Conservation (phyloP, 2,113 vertebrate genomes). For the Pelecanoides urinatrix region DNA sequence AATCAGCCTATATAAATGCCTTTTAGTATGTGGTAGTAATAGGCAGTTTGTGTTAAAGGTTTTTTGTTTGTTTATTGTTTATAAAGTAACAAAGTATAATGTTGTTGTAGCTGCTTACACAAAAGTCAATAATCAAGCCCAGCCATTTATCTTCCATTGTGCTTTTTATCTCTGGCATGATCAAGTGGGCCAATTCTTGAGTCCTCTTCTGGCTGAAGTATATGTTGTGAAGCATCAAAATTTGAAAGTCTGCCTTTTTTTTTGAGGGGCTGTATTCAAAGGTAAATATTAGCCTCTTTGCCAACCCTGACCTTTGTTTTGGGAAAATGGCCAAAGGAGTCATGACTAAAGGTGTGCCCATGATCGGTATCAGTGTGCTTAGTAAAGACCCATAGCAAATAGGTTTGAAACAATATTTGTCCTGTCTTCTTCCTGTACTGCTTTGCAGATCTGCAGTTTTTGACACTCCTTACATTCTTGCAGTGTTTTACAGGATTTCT, state of each 20-base stretch:
- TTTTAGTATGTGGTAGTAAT: background rate
- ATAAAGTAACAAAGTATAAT: background rate
- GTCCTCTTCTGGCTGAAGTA: background rate
- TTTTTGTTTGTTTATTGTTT: background rate
- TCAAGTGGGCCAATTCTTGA: background rate
- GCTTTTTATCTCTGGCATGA: background rate
- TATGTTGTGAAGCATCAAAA: background rate
- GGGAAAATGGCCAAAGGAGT: background rate
- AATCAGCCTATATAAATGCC: background rate
- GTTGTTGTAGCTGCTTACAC: background rate
- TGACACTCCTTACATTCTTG: background rate
- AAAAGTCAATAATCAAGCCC: background rate
- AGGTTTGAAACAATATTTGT: background rate
- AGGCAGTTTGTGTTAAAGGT: background rate
- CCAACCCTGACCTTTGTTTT: background rate
- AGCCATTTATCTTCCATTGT: background rate
- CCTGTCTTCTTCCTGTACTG: background rate
- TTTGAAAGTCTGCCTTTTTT: background rate
- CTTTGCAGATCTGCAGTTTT: background rate
- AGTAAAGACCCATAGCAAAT: background rate
- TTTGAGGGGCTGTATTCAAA: background rate
- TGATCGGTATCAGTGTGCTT: accelerated
- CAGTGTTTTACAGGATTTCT: background rate
- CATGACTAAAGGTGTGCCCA: background rate
- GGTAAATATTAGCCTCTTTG: background rate